These are phyloP conservation scores for Pterostichus niger DNA, from an alignment of 2,888 invertebrate species.

Conservation along the genomic window DNA sequence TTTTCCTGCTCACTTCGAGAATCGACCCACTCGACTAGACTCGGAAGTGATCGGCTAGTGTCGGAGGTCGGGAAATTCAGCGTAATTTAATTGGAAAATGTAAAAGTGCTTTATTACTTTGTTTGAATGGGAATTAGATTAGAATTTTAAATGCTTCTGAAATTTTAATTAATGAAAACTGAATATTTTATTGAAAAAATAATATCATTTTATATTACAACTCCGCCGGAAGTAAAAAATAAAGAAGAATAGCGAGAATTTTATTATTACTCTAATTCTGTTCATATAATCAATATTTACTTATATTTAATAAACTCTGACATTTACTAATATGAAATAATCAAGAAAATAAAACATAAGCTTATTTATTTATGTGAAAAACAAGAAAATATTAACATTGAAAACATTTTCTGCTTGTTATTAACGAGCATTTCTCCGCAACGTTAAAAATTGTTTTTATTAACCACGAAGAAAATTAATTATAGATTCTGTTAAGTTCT, in stretches of 20 bases:
- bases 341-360: neutral
- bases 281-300: neutral
- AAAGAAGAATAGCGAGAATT: too few relatives aligned
- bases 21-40: neutral
- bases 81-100: slow-evolving; percentile 52
- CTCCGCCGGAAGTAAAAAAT: neutral
- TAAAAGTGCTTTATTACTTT: slow-evolving; percentile 52
- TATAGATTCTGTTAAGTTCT: too few relatives aligned
- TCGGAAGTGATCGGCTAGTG: neutral
- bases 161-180: slow-evolving; percentile 21
- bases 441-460: too few relatives aligned
- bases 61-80: slow-evolving; percentile 39
- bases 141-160: slow-evolving; percentile 35
- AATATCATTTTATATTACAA: too few relatives aligned
- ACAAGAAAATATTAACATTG: too few relatives aligned
- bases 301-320: neutral
- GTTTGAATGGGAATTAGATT: slow-evolving; percentile 29
- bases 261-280: neutral
- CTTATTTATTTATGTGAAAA: neutral
- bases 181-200: neutral
- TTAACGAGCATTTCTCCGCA: too few relatives aligned
- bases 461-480: too few relatives aligned
- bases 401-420: too few relatives aligned
- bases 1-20: slow-evolving; percentile 2
- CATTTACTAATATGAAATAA: neutral